Base-by-base conservation (phyloP, 2,888 invertebrate species). In the Epinotia ramella region DNA sequence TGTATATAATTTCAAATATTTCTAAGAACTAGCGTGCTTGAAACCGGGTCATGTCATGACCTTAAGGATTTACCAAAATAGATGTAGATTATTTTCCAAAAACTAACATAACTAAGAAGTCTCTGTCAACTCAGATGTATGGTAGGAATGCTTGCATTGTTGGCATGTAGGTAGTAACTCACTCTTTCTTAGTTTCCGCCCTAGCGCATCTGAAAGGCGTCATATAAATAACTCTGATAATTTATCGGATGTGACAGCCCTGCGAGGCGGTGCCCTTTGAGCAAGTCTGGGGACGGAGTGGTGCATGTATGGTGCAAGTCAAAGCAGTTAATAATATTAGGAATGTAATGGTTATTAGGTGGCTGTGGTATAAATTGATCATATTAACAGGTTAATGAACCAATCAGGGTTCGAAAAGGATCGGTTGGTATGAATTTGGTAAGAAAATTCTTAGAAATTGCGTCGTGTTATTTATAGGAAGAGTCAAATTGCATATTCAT, bases 221-320 rank as follows among this genome's bases (percentile, higher is more conserved):
- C 70, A 65, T 64, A 70, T 75, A 75, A 75, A 75, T 70, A 75
- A 75, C 74, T 64, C 28, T 16, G 59, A 75, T 75, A 75, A 75
- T 75, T 75, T 65, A 75, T 75, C 60, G 62, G 65, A 20, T 53
- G 74, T 70, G 74, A 75, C 74, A 75, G 49, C 74, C 73, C 73
- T 64, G 57, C 33, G 33, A 64, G 70, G 53, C 65, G 70, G 69
- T 63, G 68, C 70, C 70, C 59, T 70, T 65, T 60, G 74, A 65
- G 65, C 53, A 65, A 65, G 70, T 70, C 64, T 69, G 20, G 69
- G 63, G 46, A 49, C 16, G 69, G 70, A 70, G 65, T 64, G 49
- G 7, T 18, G 33, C 57, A 44, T 20, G 18, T 33, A 46, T 33
- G 69, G 33, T n/a, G 33, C 20, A 64, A 46, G 33, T 13, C 3